These are phyloP conservation scores for Luehdorfia chinensis DNA, from an alignment of 1,140 invertebrate genomes.

Conservation along the genomic window DNA sequence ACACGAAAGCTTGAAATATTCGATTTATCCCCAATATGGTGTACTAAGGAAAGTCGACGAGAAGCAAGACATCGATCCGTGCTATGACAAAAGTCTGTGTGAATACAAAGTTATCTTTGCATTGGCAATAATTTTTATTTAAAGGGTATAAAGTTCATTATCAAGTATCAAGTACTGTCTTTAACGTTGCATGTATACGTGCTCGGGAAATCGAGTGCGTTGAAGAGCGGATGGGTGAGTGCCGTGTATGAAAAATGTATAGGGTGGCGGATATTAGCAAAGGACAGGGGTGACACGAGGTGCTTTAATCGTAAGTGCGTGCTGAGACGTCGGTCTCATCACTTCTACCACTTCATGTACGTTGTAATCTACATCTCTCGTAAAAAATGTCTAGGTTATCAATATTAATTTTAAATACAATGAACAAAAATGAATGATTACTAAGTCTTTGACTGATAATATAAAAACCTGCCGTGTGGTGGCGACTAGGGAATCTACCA, in stretches of 20 bases:
- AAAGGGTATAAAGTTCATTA: constrained; percentile 36
- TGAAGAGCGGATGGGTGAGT: constrained; percentile 63
- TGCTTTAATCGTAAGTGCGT: constrained; percentile 65
- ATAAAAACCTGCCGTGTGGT: too few relatives aligned
- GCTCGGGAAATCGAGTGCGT: constrained; percentile 70
- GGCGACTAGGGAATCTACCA: too few relatives aligned
- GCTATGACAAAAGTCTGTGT: constrained; percentile 35
- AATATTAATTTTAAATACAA: too few relatives aligned
- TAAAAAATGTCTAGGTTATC: too few relatives aligned
- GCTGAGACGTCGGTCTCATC: constrained; percentile 32
- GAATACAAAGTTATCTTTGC: constrained; percentile 20
- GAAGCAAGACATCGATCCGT: constrained; percentile 59
- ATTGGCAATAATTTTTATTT: constrained; percentile 20
- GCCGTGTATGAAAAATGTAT: constrained; percentile 69
- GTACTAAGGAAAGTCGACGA: constrained; percentile 49
- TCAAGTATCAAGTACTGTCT: constrained; percentile 21
- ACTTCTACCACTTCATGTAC: constrained; percentile 8
- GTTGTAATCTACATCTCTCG: background rate
- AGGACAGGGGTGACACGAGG: constrained; percentile 54
- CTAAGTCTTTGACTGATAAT: too few relatives aligned
- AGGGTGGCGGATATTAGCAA: constrained; percentile 59
- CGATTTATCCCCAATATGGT: constrained; percentile 55
- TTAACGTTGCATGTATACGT: constrained; percentile 44
- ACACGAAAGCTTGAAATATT: constrained; percentile 48
- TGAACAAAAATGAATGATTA: background rate